Evolutionary conservation across 2,888 invertebrate species (phyloP).

Genomic region (Norana najaformis): DNA sequence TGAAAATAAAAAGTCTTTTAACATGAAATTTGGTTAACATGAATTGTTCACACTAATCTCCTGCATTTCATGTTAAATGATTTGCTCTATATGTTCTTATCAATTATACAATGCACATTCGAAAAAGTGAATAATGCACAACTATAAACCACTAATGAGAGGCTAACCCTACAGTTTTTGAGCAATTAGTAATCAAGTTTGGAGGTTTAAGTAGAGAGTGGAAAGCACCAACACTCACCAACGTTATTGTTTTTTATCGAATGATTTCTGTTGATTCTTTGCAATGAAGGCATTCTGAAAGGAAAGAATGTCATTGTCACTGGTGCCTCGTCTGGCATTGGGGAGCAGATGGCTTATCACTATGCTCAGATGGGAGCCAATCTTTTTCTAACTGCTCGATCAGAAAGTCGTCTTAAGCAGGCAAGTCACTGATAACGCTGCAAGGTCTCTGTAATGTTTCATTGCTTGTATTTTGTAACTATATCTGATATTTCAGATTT

Average conservation of each 20-base stretch:
- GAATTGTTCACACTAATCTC: too few relatives aligned
- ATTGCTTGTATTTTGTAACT: background rate
- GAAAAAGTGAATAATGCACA: too few relatives aligned
- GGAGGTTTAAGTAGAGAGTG: too few relatives aligned
- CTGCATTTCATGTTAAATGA: too few relatives aligned
- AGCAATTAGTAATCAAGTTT: background rate
- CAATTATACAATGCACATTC: too few relatives aligned
- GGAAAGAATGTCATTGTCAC: slow-evolving; percentile 58
- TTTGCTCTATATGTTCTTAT: too few relatives aligned
- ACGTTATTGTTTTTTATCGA: background rate
- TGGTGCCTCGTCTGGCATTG: slow-evolving; percentile 58
- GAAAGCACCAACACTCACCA: background rate
- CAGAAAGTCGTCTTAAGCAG: slow-evolving; percentile 51
- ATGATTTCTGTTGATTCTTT: background rate
- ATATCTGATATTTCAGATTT: too few relatives aligned
- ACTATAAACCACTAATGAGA: too few relatives aligned
- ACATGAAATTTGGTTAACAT: too few relatives aligned
- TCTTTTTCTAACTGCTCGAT: slow-evolving; percentile 54
- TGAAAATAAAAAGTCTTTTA: too few relatives aligned
- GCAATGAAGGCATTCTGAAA: slow-evolving; percentile 45
- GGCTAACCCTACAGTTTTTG: too few relatives aligned
- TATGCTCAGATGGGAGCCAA: slow-evolving; percentile 55
- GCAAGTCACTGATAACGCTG: slow-evolving; percentile 38
- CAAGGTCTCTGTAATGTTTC: background rate
- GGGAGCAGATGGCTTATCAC: slow-evolving; percentile 60